These are phyloP conservation scores for Verasper variegatus DNA, from an alignment of 2,113 vertebrate genomes.

Conservation along the genomic window DNA sequence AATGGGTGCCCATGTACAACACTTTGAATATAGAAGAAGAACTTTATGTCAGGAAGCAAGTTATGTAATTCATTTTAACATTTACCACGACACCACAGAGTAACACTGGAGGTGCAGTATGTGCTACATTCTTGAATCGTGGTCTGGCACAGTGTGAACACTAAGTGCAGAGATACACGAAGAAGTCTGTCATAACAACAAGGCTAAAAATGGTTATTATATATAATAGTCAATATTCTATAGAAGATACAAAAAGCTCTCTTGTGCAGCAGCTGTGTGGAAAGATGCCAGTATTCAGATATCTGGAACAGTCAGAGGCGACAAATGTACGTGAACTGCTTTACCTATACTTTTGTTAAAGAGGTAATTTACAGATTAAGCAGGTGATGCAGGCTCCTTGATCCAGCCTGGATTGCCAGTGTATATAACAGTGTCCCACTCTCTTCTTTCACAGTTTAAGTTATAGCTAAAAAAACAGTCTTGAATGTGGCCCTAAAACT, in stretches of 20 bases:
- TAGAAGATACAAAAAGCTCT: not conserved
- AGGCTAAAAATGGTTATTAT: not conserved
- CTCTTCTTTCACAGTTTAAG: not conserved
- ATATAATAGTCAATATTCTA: not conserved
- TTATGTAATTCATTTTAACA: not conserved
- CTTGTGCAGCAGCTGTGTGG: not conserved
- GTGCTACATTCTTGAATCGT: not conserved
- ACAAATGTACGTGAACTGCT: not conserved
- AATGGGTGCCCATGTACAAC: no score
- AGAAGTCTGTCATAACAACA: not conserved
- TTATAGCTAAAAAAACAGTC: not conserved
- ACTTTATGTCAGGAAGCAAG: not conserved
- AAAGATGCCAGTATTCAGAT: not conserved
- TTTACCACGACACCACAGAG: slow-evolving; percentile 5
- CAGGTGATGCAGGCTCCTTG: not conserved
- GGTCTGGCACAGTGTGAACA: not conserved
- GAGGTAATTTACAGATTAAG: not conserved
- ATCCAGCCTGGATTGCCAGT: not conserved
- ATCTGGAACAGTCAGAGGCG: not conserved
- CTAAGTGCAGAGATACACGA: not conserved
- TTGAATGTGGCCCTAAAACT: no score
- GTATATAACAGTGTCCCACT: not conserved
- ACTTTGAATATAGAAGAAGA: not conserved
- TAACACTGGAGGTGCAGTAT: not conserved
- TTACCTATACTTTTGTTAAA: no score